Evolutionary conservation across 2,113 vertebrate genomes (phyloP).

Genomic region (Patagioenas fasciata): DNA sequence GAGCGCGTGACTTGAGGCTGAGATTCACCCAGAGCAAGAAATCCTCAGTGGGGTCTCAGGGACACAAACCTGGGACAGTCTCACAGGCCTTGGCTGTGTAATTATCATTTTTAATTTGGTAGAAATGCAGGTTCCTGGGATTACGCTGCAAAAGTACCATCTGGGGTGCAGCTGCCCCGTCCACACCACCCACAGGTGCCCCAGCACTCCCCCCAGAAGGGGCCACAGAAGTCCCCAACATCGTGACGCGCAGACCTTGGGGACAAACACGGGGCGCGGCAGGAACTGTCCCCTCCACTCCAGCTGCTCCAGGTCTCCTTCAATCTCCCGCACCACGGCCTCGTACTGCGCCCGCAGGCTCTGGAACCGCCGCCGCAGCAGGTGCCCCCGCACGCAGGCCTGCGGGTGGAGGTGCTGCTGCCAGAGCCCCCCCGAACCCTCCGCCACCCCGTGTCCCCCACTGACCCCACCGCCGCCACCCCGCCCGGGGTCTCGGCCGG

Average conservation of each 20-base stretch:
- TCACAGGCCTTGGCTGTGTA: accelerated
- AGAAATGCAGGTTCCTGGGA: too few species aligned
- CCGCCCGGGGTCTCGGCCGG: too few species aligned
- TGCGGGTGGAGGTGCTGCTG: background rate
- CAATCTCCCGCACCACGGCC: conserved; percentile 82
- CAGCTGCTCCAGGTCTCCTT: conserved; percentile 77
- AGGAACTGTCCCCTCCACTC: conserved; percentile 75
- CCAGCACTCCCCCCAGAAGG: too few species aligned
- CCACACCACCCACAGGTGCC: background rate
- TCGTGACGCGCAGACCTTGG: conserved; percentile 47
- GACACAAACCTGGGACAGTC: background rate
- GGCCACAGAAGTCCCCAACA: background rate
- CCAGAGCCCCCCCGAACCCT: too few species aligned
- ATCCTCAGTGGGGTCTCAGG: accelerated
- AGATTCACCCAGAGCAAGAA: background rate
- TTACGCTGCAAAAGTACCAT: accelerated
- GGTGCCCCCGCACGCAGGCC: conserved; percentile 81
- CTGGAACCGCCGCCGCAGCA: conserved; percentile 77
- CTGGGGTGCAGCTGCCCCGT: too few species aligned
- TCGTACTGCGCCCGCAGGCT: conserved; percentile 80
- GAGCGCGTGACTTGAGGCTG: accelerated
- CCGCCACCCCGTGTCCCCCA: background rate
- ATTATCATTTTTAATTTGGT: accelerated
- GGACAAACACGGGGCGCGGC: conserved; percentile 76
- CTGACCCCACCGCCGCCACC: too few species aligned